Evolutionary conservation across 2,797 vertebrate species (phyloP), one percentile per base, ranked within the genome.

Genomic region (Myripristis jacobus): DNA sequence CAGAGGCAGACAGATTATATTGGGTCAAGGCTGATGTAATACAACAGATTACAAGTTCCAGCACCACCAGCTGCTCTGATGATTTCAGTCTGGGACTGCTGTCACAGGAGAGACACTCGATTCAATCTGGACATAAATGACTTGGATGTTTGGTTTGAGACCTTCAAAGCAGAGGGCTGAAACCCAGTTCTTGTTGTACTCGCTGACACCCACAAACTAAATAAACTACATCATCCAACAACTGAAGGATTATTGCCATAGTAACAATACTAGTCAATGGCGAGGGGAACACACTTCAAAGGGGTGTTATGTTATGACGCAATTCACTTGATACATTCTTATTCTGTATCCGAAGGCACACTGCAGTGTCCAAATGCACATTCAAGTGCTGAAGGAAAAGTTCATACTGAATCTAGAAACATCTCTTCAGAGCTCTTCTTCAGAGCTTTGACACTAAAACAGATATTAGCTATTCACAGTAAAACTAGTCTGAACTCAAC

Each of bases 1-100:
- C 44, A 60, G 8, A 41, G 27, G 21, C 18, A 44, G 54, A 51
- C 18, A 52, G 61, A 65, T 65, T 65, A 73, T 44, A 25, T 34
- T 80, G 79, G 82, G 78, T 84, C 80, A 81, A 29, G 47, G 56
- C 70, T 84, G 87, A 85, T 61, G 70, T 73, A 80, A 84, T 50
- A 27, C 64, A 72, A 68, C 61, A 85, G 87, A 90, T 90, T 87
- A 91, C 66, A 82, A 77, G 79, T 77, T 79, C 29, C 6, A 38
- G 70, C 79, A 80, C 71, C 83, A 80, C 74, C 70, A 59, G 64
- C 75, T 18, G 60, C 77, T 74, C 31, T n/a, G 77, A 67, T 69
- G 81, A 81, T 68, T 82, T 79, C 78, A 67, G 47, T 36, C 53
- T 12, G 63, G 22, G 47, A 67, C 44, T 8, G 64, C 12, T 31